Conservation (phyloP, 2,888 invertebrate genomes). For the Dusona sp. region DNA sequence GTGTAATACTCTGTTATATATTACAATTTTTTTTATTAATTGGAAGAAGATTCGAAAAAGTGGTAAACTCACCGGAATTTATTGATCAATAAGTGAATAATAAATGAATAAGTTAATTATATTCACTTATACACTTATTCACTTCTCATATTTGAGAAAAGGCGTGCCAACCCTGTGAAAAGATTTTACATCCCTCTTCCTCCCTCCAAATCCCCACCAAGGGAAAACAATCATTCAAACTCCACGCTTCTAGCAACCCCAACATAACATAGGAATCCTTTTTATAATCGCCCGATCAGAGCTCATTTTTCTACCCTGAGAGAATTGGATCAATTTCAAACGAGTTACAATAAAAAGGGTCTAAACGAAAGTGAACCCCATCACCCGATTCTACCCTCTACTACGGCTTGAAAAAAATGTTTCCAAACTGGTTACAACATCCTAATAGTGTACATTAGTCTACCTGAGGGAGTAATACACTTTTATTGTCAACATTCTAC, state of each 20-base stretch:
- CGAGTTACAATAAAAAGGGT: not conserved
- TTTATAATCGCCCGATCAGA: not conserved
- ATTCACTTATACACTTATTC: too few relatives aligned
- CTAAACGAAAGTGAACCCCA: not conserved
- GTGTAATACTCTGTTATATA: not conserved
- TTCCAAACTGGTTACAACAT: not conserved
- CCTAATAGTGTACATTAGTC: not conserved
- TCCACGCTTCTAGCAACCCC: not conserved
- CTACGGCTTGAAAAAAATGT: not conserved
- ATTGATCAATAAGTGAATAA: not conserved
- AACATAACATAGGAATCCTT: not conserved
- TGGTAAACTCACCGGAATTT: not conserved
- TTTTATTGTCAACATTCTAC: not conserved
- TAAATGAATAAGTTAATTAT: not conserved
- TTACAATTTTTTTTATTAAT: not conserved
- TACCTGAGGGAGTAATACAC: not conserved
- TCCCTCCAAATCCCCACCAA: not conserved
- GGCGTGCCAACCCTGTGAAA: not conserved
- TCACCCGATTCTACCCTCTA: not conserved
- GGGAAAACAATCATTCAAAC: not conserved
- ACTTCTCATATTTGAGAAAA: too few relatives aligned
- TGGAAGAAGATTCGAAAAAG: not conserved
- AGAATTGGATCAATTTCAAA: not conserved
- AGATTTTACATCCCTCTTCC: not conserved
- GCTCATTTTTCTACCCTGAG: not conserved